Conservation (phyloP, 2,113 vertebrate species). For the Amazona vittata region DNA sequence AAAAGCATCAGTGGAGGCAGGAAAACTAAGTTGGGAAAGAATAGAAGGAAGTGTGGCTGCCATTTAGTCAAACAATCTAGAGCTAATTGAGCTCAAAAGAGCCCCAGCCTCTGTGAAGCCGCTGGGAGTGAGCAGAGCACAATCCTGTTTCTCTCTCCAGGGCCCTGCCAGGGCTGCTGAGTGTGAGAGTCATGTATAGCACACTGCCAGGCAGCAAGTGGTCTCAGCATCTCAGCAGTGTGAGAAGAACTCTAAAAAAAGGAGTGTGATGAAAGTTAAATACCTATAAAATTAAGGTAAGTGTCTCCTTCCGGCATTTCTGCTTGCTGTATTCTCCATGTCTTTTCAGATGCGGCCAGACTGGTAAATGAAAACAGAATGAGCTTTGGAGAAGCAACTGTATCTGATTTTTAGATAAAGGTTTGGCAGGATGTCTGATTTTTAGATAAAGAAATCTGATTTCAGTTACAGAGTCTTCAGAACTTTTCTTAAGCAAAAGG, state of each 20-base stretch:
- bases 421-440: neutral
- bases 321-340: neutral
- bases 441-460: neutral
- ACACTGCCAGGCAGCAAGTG: neutral
- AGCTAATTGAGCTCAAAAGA: conserved; percentile 75
- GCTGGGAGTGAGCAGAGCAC: conserved; percentile 41
- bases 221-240: neutral
- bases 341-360: neutral
- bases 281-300: conserved; percentile 50
- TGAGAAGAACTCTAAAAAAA: neutral
- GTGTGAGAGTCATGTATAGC: neutral
- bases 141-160: neutral
- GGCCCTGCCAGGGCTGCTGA: neutral
- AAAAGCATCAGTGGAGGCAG: conserved; percentile 85
- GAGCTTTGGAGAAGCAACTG: neutral
- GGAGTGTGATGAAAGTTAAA: neutral
- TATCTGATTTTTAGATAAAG: neutral
- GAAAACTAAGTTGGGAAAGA: conserved; percentile 96
- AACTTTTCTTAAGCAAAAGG: neutral
- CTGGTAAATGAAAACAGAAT: neutral
- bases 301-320: neutral
- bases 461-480: neutral
- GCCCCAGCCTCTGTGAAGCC: conserved; percentile 45
- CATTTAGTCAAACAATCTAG: conserved; percentile 87
- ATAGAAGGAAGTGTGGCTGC: conserved; percentile 94